Base-by-base conservation (phyloP, 2,113 vertebrate genomes). In the Entomyzon cyanotis region DNA sequence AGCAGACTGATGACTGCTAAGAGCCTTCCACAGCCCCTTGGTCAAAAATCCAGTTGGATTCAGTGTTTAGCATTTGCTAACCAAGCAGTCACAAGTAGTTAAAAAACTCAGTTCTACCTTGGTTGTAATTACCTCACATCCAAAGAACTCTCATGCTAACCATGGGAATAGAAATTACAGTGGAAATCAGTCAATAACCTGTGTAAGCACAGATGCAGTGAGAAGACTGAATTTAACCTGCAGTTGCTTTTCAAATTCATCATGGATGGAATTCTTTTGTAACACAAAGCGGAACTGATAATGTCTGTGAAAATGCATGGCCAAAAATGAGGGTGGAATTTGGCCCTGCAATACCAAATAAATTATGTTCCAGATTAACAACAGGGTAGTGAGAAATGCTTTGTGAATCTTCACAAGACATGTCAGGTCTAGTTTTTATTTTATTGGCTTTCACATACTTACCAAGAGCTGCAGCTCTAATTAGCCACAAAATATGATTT, bases 241-340 rank as follows among this genome's bases (percentile, higher is more conserved):
- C 24, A 82, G 58, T n/a, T 77, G 19, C 44, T 42, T 71, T 84
- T 44, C 49, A 68, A 53, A 85, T 42, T 82, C 33, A 80, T 30
- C 0, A 0, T 16, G 33, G 39, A 58, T 17, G 5, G 84, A 55
- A 19, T 44, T 67, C 30, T 67, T 74, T 64, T 10, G 0, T n/a
- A 65, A 50, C 18, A 18, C 18, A 62, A 77, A 85, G 70, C 63
- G 78, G 39, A 82, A 56, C 39, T 58, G 46, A 60, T 25, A 78
- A 68, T 33, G 20, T 28, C 39, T 4, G 2, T n/a, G 42, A n/a
- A 94, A 62, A 35, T 49, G 59, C 30, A 30, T 15, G 37, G 39
- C 59, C 71, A 47, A 71, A 77, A 82, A 49, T 68, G 30, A 84
- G 35, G n/a, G 27, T 33, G 59, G 50, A 77, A 77, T 81, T 85